Evolutionary conservation across 2,113 vertebrate genomes (phyloP).

Genomic region (Felis catus): DNA sequence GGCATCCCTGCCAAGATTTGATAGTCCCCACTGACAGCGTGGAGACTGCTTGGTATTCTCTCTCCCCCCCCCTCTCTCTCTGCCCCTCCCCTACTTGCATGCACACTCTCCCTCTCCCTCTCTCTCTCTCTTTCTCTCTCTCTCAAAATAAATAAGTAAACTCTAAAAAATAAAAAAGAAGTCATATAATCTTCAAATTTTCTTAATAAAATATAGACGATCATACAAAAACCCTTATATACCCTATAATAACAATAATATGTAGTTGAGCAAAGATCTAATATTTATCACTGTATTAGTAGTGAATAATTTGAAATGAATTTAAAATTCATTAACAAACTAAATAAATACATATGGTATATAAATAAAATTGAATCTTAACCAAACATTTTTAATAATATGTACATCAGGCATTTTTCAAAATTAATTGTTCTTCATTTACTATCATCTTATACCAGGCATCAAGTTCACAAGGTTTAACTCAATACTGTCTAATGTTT

Average conservation of each 20-base stretch:
- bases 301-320: background rate
- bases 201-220: background rate
- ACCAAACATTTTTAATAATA: background rate
- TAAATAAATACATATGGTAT: background rate
- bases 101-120: no score
- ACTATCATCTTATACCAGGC: background rate
- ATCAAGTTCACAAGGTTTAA: background rate
- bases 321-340: background rate
- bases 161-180: background rate
- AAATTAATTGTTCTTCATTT: constrained; percentile 14
- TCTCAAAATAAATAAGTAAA: no score
- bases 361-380: background rate
- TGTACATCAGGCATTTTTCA: background rate
- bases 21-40: background rate
- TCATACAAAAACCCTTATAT: background rate
- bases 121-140: no score
- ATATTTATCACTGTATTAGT: constrained; percentile 13
- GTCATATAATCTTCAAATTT: background rate
- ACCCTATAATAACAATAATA: background rate
- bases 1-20: background rate
- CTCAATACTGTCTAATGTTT: background rate
- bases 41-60: no score
- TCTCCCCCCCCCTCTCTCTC: no score
- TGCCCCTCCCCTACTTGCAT: no score
- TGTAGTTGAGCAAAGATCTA: background rate